Base-by-base conservation (phyloP, 35 echinoderm and acorn worm genomes). In the Apostichopus parvimensis region DNA sequence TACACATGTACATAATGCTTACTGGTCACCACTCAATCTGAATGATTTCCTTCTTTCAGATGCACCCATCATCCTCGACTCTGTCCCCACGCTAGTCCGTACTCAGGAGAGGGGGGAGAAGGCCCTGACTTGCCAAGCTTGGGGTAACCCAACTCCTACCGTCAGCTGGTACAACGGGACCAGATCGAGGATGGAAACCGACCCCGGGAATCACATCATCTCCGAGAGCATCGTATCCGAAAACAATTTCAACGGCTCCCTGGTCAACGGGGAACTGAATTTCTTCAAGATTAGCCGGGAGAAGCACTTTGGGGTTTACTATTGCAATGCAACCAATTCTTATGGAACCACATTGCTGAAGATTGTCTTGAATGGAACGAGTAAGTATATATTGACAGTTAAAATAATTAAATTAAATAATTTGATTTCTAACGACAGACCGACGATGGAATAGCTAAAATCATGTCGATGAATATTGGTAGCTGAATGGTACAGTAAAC, bases 331-430 rank as follows among this genome's bases (percentile, higher is more conserved):
- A 2, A 78, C 89, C 1, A 91, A 91, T 53, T 6, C 17, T 1
- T 59, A 91, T 17, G 89, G 89, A 15, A 78, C 72, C 4, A 18
- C 52, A 0, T 14, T 57, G 6, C 23, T 91, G 70, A 79, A 57
- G 89, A 91, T 91, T 9, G 70, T 91, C 1, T 73, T 91, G 13
- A 91, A 91, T 91, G 89, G 89, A 21, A 91, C 89, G 8, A 91
- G 89, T 91, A 91, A 91, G 89, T 91, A 75, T 91, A 75, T 6
- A 13, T 22, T 20, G 1, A n/a, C 71, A 75, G 21, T 18, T 61
- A 61, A 61, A 8, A 61, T 12, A 7, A 9, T 61, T 7, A 12
- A 9, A 61, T 61, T 7, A 61, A 61, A 61, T 61, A 61, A 61
- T 12, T 61, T 61, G 34, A 28, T 28, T 28, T 28, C 26, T 28